A percentile compares a stretch with the other conserved stretches of the same genome.
Conservation (phyloP, 2,797 vertebrate species). For the Echeneis naucrates region DNA sequence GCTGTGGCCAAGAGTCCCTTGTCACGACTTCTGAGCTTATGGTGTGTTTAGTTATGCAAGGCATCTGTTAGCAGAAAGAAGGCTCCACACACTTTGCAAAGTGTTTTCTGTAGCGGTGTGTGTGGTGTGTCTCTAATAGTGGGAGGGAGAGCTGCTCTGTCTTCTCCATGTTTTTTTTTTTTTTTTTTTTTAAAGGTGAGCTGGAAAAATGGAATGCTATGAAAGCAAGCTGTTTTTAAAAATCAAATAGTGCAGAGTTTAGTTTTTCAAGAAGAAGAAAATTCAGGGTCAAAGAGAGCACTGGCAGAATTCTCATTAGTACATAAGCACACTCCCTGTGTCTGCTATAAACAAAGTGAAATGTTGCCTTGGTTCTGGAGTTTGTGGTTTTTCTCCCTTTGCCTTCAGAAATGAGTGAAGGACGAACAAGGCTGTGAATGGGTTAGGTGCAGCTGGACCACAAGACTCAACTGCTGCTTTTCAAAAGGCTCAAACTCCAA, state of each 20-base stretch:
- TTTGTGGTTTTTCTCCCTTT: slow-evolving; percentile 74
- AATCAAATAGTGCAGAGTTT: slow-evolving; percentile 68
- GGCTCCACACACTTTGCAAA: slow-evolving; percentile 25
- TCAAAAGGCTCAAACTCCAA: slow-evolving; percentile 1
- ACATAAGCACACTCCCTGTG: slow-evolving; percentile 72
- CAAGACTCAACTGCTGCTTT: neutral
- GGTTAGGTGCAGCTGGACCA: slow-evolving; percentile 43
- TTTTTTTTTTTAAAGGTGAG: no score
- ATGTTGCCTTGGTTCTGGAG: slow-evolving; percentile 74
- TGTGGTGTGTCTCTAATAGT: neutral
- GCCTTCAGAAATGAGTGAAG: slow-evolving; percentile 74
- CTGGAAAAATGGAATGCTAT: no score
- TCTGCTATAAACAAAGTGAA: slow-evolving; percentile 79
- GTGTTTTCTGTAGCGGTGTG: slow-evolving; percentile 12
- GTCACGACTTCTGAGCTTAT: slow-evolving; percentile 75
- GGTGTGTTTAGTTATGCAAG: slow-evolving; percentile 62
- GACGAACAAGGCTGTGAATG: slow-evolving; percentile 62
- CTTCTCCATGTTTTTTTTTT: neutral
- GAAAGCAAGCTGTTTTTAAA: slow-evolving; percentile 64
- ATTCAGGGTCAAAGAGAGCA: slow-evolving; percentile 75
- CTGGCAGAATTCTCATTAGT: slow-evolving; percentile 73
- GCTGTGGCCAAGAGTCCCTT: slow-evolving; percentile 76
- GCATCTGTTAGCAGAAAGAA: slow-evolving; percentile 37
- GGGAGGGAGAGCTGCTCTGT: no score
- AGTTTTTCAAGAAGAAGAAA: slow-evolving; percentile 69